Evolutionary conservation across 2,797 vertebrate genomes (phyloP), one percentile per base, ranked within the genome.

Genomic region (Rhincodon typus): DNA sequence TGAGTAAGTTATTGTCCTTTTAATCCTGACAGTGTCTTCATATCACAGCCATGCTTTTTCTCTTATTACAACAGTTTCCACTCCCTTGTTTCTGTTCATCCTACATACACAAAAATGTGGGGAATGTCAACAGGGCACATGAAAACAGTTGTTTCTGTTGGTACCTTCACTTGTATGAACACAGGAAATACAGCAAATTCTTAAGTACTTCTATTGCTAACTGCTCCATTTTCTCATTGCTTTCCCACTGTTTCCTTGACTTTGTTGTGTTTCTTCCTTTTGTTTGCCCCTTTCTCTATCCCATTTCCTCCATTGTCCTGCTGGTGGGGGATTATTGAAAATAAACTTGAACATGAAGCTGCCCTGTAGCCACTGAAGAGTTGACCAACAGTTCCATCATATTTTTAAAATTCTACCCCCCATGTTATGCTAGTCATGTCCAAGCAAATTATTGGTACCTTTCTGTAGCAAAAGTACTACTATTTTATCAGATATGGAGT

Each of bases 1-100:
- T 93, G 90, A 93, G 62, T 69, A 69, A 93, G 38, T 69, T 69
- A 93, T n/a, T 93, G 62, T 67, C 90, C 90, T 42, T 93, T 93
- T 67, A 67, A 69, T 93, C 66, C 90, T 93, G 66, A 93, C 90
- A 69, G 90, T 69, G 62, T 34, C 90, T 67, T 93, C 90, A 93
- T 93, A 93, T 67, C 90, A 67, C n/a, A 21, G 34, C 57, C 15
- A 93, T n/a, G 5, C 62, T 38, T 93, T 93, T 93, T n/a, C 62
- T 93, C n/a, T 66, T 66, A 38, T 67, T 93, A 38, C 57, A 93
- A 38, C 62, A 38, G 87, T 90, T 90, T 90, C 72, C 50, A 30
- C 12, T 27, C 30, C 27, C 27, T 57, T 62, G 30, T 30, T 19
- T 5, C 34, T 67, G 34, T 67, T 91, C 57, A 27, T 30, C 87